Evolutionary conservation across 2,888 invertebrate species (phyloP).

Genomic region (Salticus scenicus): DNA sequence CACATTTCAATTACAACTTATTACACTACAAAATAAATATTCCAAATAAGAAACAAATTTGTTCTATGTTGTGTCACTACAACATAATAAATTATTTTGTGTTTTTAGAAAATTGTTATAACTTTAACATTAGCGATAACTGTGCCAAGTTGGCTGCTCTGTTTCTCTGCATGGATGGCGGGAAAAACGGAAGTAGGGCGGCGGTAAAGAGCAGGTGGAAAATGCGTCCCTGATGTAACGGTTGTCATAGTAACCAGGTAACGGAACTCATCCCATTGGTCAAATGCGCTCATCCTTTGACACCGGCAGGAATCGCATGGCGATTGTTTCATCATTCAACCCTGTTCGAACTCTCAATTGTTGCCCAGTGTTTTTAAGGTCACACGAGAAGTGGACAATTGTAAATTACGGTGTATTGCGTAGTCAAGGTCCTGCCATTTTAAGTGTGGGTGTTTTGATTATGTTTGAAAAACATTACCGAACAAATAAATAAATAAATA

Average conservation of each 20-base stretch:
- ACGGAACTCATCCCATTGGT: not conserved
- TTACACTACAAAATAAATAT: no score
- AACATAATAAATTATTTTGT: no score
- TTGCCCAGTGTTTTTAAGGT: not conserved
- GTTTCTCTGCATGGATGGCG: not conserved
- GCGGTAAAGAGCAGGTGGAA: constrained; percentile 11
- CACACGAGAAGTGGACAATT: not conserved
- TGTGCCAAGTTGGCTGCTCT: not conserved
- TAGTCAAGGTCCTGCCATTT: not conserved
- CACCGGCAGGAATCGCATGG: not conserved
- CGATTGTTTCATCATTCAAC: not conserved
- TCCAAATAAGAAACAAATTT: no score
- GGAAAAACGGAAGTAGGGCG: constrained; percentile 15
- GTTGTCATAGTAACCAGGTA: not conserved
- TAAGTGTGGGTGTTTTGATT: not conserved
- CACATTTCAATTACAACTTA: no score
- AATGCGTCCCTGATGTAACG: constrained; percentile 1
- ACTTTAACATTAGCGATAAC: no score
- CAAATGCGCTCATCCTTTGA: constrained; percentile 5
- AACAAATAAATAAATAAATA: no score
- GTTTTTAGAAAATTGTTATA: no score
- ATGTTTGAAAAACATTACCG: no score
- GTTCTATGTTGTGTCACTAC: no score
- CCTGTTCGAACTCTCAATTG: not conserved
- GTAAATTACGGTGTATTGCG: not conserved